phyloP scores from a whole-genome alignment of 2,797 vertebrate genomes.

The Darevskia mixta region DNA sequence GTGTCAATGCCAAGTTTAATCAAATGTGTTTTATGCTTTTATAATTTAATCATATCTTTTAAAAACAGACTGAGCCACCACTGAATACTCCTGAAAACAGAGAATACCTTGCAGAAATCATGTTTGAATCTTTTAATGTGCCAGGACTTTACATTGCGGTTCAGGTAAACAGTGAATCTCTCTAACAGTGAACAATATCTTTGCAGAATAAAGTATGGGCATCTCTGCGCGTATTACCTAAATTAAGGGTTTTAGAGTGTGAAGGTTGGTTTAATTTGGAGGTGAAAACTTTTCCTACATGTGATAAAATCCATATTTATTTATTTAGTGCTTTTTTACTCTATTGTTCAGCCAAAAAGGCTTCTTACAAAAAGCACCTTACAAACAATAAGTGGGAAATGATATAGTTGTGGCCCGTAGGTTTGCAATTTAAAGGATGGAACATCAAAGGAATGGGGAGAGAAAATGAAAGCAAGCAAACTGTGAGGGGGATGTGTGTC shows the following conservation, averaged over 20 bases:
- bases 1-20: background rate
- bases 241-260: background rate
- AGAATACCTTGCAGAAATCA: constrained; percentile 95
- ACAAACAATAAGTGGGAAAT: no score
- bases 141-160: constrained; percentile 89
- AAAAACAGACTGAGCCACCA: constrained; percentile 91
- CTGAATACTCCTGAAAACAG: constrained; percentile 94
- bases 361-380: no score
- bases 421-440: no score
- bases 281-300: background rate
- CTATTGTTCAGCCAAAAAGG: background rate
- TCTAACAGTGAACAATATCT: constrained; percentile 16
- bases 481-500: no score
- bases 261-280: background rate
- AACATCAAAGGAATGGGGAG: no score
- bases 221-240: accelerated
- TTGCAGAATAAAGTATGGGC: background rate
- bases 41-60: background rate
- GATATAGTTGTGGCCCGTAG: background rate
- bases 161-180: constrained; percentile 77
- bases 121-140: constrained; percentile 92
- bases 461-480: no score
- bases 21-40: background rate
- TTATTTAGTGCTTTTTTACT: background rate
- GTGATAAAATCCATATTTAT: background rate